A percentile compares a stretch with the other conserved stretches of the same genome.
Evolutionary conservation across 2,797 vertebrate genomes (phyloP).

Genomic region (Botia kubotai): DNA sequence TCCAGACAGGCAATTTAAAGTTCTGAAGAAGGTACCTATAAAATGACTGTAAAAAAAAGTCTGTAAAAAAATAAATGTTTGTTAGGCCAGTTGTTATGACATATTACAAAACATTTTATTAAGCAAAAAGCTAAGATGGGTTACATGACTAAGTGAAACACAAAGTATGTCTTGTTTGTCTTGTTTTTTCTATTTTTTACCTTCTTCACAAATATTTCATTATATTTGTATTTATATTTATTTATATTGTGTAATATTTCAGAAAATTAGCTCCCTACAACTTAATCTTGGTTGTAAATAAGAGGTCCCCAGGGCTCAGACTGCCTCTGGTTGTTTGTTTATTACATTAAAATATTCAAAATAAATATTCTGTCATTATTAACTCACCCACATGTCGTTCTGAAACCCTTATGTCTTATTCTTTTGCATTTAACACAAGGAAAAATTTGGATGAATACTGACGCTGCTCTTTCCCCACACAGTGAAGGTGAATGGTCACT

Average conservation of each 20-base stretch:
- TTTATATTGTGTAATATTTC: not conserved
- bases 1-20: constrained; percentile 28
- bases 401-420: not conserved
- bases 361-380: not conserved
- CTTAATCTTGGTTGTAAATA: constrained; percentile 2
- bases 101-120: too few species aligned
- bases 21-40: not conserved
- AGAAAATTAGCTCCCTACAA: not conserved
- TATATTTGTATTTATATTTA: too few species aligned
- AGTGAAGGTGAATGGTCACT: not conserved
- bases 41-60: not conserved
- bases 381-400: not conserved
- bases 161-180: not conserved
- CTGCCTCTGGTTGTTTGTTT: too few species aligned
- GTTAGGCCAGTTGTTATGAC: not conserved
- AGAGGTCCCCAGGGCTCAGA: not conserved
- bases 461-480: not conserved
- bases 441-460: not conserved
- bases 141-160: not conserved
- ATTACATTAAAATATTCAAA: too few species aligned
- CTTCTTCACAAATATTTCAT: too few species aligned
- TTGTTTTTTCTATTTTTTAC: not conserved
- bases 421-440: not conserved
- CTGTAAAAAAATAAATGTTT: constrained; percentile 4
- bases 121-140: not conserved